Base-by-base conservation (phyloP, 1,140 invertebrate genomes). In the Pantala flavescens region DNA sequence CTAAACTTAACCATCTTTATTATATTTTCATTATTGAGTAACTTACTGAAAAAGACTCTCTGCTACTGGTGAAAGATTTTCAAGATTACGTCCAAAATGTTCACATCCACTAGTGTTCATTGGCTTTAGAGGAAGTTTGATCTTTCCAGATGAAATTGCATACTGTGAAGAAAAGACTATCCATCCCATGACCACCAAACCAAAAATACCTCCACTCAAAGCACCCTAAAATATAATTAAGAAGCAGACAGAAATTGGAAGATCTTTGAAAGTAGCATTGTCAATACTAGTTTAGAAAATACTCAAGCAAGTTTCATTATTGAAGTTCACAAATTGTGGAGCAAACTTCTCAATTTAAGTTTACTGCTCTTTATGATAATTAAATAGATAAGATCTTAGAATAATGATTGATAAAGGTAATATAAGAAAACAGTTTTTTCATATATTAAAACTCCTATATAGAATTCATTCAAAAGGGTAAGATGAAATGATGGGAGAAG, bases 131-230 rank as follows among this genome's bases (percentile, higher is more conserved):
- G 71, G 75, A 71, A 88, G 86, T 0, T 81, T 78, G 72, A 92
- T 88, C 23, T 83, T 82, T 0, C 89, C 89, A 5, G 83, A 83
- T 9, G 89, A 86, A 79, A 92, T 89, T 11, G 90, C 87, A 3
- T 90, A 84, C 75, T 86, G 83, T 10, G 85, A 82, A 23, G 87
- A 87, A 71, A 88, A 81, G 14, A 85, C 86, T 36, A 88, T 82
- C 86, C 86, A 88, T 43, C 87, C 81, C 75, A 84, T 82, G 23
- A 87, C 81, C 2, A 80, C 74, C 5, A 88, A 78, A 55, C 84
- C 80, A 71, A 77, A 75, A 1, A 85, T 23, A 0, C 83, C 79
- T 23, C 87, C 87, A 23, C 77, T 75, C 71, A 83, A 81, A 0
- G 86, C 86, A n/a, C 87, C 87, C 92, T 95, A 19, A 72, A 72